Evolutionary conservation across 2,113 vertebrate genomes (phyloP).

Genomic region (Cheilinus undulatus): DNA sequence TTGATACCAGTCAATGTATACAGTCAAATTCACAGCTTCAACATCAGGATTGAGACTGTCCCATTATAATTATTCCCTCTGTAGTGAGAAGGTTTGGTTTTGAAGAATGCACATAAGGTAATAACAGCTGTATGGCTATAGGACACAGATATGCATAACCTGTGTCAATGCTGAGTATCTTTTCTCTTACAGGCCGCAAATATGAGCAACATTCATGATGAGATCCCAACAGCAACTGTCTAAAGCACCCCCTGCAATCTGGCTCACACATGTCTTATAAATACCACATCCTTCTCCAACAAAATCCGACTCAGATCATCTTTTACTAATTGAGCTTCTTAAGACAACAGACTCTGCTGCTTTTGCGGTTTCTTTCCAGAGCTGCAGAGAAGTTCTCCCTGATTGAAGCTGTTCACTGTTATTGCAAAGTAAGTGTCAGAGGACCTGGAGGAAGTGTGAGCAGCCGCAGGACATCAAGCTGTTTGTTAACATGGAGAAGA

Average conservation of each 20-base stretch:
- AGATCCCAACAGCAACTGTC: not conserved
- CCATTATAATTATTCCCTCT: no score
- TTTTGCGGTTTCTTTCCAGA: conserved; percentile 68
- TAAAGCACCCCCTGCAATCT: conserved; percentile 31
- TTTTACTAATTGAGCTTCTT: conserved; percentile 66
- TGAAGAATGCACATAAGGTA: no score
- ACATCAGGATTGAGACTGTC: no score
- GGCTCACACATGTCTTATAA: conserved; percentile 54
- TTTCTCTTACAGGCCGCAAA: conserved; percentile 6
- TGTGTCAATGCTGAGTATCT: conserved; percentile 39
- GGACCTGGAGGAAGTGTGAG: not conserved
- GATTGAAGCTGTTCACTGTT: conserved; percentile 38
- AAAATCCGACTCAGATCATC: conserved; percentile 49
- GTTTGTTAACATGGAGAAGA: conserved; percentile 42
- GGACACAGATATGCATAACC: conserved; percentile 62
- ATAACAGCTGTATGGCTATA: no score
- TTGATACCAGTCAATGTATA: no score
- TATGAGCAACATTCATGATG: conserved; percentile 12
- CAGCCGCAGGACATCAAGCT: conserved; percentile 53
- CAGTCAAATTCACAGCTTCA: no score
- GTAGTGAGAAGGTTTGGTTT: no score
- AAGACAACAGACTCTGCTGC: conserved; percentile 50
- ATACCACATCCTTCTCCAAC: conserved; percentile 35
- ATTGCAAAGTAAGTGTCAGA: conserved; percentile 19
- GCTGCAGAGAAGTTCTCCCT: conserved; percentile 24